These are phyloP conservation scores for Saccostrea echinata DNA, from an alignment of 1,140 invertebrate species.

Conservation along the genomic window DNA sequence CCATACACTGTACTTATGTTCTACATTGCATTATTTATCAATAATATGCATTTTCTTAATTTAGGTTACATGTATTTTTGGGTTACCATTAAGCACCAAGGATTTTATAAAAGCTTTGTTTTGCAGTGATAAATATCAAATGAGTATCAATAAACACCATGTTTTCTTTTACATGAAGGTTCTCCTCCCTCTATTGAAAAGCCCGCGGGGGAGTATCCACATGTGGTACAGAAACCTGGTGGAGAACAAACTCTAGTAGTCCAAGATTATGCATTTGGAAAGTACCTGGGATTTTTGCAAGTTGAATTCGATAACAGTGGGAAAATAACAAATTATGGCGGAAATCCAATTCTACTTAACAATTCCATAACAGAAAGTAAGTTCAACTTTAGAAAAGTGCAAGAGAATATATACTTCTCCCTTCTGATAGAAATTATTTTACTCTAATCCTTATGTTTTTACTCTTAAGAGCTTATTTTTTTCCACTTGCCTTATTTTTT, in stretches of 20 bases:
- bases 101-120: no score
- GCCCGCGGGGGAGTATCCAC: slow-evolving; percentile 88
- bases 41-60: no score
- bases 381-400: not conserved
- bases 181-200: slow-evolving; percentile 85
- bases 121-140: not conserved
- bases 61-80: no score
- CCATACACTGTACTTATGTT: no score
- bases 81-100: no score
- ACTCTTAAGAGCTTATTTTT: no score
- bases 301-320: slow-evolving; percentile 87
- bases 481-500: no score
- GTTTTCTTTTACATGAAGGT: slow-evolving; percentile 71
- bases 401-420: no score
- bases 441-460: no score
- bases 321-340: slow-evolving; percentile 87
- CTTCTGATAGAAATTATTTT: no score
- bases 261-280: slow-evolving; percentile 94
- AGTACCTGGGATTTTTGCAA: slow-evolving; percentile 91
- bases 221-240: slow-evolving; percentile 85
- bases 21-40: no score
- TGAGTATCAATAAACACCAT: no score
- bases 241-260: slow-evolving; percentile 90
- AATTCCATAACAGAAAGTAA: slow-evolving; percentile 80
- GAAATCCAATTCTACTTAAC: slow-evolving; percentile 91